A percentile compares a stretch with the other conserved stretches of the same genome.
Conservation (phyloP, 2,797 vertebrate genomes). For the Sebastes matsubarae region DNA sequence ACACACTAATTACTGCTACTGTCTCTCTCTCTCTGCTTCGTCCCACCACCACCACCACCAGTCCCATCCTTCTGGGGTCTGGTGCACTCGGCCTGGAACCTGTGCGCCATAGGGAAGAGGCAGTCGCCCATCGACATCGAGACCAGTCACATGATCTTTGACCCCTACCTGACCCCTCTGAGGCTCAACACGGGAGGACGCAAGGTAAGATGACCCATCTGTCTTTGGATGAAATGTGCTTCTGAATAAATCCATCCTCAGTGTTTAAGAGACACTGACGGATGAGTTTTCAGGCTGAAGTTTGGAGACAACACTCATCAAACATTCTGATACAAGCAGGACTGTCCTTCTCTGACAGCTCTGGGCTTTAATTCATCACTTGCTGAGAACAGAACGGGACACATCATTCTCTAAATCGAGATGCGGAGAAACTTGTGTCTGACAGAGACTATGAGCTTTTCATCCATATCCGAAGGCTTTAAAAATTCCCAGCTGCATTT, state of each 20-base stretch:
- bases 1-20: slow-evolving; percentile 1
- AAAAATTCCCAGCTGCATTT: slow-evolving; percentile 44
- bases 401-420: slow-evolving; percentile 22
- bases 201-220: slow-evolving; percentile 84
- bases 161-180: slow-evolving; percentile 94
- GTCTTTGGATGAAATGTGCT: background rate
- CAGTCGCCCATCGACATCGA: slow-evolving; percentile 98
- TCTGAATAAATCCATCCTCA: background rate
- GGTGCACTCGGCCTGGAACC: slow-evolving; percentile 98
- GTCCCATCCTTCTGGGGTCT: slow-evolving; percentile 99
- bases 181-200: slow-evolving; percentile 94
- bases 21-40: background rate
- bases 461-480: slow-evolving; percentile 27
- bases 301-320: slow-evolving; percentile 9
- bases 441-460: slow-evolving; percentile 26
- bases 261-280: background rate
- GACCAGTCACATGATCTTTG: slow-evolving; percentile 99
- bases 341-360: background rate
- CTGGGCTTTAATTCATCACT: slow-evolving; percentile 26
- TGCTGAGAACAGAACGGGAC: slow-evolving; percentile 1
- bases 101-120: slow-evolving; percentile 96
- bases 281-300: background rate
- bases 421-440: background rate
- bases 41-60: slow-evolving; percentile 53
- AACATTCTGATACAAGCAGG: background rate